Evolutionary conservation across 2,797 vertebrate species (phyloP), one percentile per base, ranked within the genome.

Genomic region (Sitta carolinensis): DNA sequence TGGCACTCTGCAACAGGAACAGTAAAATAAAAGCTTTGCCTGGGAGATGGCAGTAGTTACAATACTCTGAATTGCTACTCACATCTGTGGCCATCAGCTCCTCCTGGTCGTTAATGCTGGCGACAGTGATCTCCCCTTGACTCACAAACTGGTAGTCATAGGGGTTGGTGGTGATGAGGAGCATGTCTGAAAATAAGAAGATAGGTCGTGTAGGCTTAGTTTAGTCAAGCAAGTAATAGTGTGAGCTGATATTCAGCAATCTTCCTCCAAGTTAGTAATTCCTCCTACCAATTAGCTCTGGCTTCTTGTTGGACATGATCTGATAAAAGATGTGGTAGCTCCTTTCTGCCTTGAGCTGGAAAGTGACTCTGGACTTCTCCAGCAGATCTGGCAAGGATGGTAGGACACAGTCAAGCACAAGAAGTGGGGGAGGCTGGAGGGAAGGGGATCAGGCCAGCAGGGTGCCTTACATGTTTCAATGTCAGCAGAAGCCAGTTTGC

Each of bases 271-370:
- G 5, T 23, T 98, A 57, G 96, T 98, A 10, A 98, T 61, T 21
- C 20, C 36, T 82, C 89, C 16, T 92, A 95, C 92, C 94, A 3
- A 95, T 95, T 2, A 94, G 97, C 72, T 93, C 93, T 0, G 93
- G 93, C 55, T 92, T 94, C 84, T 91, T 91, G 66, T 93, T 93
- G 84, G 93, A 98, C 38, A 98, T 97, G 55, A 99, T 98, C 96
- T 99, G 98, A 52, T 98, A 99, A 84, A 99, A 99, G 90, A 99
- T 98, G 93, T 99, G 98, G 82, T 99, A 98, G 95, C 98, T 98
- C 84, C 98, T 98, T 95, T 99, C 98, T 3, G 98, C 98, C 43
- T 97, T 98, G 57, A 99, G 98, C 98, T 99, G 98, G 98, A 98
- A 99, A 95, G 98, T 98, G 73, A 98, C 98, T 96, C 98, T 98